Evolutionary conservation across 2,797 vertebrate genomes (phyloP), one percentile per base, ranked within the genome.

Genomic region (Falco rusticolus): DNA sequence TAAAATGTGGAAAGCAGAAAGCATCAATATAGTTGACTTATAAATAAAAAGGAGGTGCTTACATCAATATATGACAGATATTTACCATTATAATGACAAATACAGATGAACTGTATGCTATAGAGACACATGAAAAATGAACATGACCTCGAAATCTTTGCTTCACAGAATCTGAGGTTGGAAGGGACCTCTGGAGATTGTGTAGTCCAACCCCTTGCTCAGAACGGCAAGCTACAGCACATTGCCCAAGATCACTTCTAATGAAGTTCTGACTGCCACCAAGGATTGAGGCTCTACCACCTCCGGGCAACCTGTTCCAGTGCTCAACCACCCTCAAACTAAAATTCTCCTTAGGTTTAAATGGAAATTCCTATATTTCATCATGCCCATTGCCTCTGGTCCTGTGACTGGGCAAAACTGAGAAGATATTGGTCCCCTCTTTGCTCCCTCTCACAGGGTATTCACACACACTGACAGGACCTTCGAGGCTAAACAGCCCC

Each of bases 1-100:
- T 80, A 85, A 91, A 94, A 90, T 77, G 37, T 80, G 45, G 33
- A 80, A 91, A 86, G 54, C 16, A 93, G 60, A 88, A 94, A 88
- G 16, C 86, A 68, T 84, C 47, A 45, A 77, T 88, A 78, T 56
- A 56, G 41, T 29, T 89, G 91, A 53, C 51, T 89, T 74, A 61
- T 11, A 87, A 82, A 93, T 63, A 66, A 83, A 90, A 91, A 76
- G 59, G 14, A 80, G 25, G 31, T 41, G 26, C 37, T 80, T 10
- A 16, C n/a, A 57, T 80, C 68, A 74, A 83, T 68, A 74, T 51
- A 76, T 63, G 69, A 0, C 54, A 89, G 45, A 41, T 76, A 91
- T 87, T 94, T 93, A 81, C 57, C 48, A 51, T 84, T 71, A 68
- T 37, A 70, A 65, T 70, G 80, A 84, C 43, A 88, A 80, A 48